Evolutionary conservation across 2,113 vertebrate genomes (phyloP), one percentile per base, ranked within the genome.

Genomic region (Rana temporaria): DNA sequence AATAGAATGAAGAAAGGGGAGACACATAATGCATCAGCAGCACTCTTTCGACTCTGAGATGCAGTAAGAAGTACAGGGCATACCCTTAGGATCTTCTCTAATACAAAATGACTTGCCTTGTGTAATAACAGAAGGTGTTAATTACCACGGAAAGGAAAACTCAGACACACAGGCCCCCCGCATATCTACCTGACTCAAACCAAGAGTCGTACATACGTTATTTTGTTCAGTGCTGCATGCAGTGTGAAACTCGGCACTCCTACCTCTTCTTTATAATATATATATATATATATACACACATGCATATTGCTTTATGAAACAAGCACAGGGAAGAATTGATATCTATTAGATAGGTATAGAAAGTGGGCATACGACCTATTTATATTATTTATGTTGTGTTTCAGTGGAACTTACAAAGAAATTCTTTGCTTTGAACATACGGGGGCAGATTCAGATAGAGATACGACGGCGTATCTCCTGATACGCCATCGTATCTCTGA

Each of bases 81-180:
- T 66, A 17, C 69, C 70, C 60, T 3, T 42, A 19, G 67, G 67
- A 57, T 26, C 67, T 80, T 52, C 67, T 71, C 34, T 63, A 11
- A 19, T 30, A 19, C 22, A 22, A 53, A 52, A 65, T 72, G 59
- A 81, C 48, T 64, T 38, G 32, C 4, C 19, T 17, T 4, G 32
- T 38, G 19, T 81, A 71, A 81, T 79, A 72, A 56, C 42, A 52
- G n/a, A 32, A 48, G 32, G 22, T 34, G 42, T 34, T 11, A 64
- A 48, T 22, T 15, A 64, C 79, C 79, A 73, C 68, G 17, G 60
- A 73, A 73, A 32, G 79, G 68, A 81, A 81, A 81, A 81, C n/a
- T 71, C 67, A 81, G 67, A 81, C 24, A 65, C 26, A 32, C 32
- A 24, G 64, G 68, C 48, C 66, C 78, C 42, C 26, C 52, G 3